Base-by-base conservation (phyloP, 1,140 invertebrate species). In the Drosophila biarmipes region DNA sequence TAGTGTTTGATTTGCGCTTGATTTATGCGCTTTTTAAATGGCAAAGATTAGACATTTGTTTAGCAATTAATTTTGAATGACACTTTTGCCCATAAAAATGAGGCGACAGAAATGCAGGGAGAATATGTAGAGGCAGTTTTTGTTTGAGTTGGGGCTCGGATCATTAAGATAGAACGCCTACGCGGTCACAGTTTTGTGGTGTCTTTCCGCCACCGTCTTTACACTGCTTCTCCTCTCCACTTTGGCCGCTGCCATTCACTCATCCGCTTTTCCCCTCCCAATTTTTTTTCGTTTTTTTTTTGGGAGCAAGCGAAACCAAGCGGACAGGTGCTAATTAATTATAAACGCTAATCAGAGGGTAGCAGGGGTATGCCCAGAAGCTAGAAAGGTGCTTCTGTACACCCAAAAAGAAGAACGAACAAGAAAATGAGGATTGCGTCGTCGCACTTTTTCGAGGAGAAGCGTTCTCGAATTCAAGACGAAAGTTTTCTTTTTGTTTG, bases 41-140 rank as follows among this genome's bases (percentile, higher is more conserved):
- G 72, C 84, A 87, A 87, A 87, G 84, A 87, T 87, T 87, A 87
- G 84, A 87, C 84, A 87, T 87, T 87, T 87, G 84, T 89, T 89
- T 79, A 80, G 84, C 84, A 87, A 87, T 87, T 87, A 82, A 87
- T 87, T 87, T 82, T 43, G 56, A 75, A 63, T 87, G 84, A 87
- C 84, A 87, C 78, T 87, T 66, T 56, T 66, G 69, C 62, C 69
- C 54, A 75, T 66, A 62, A 66, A 71, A 71, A 62, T 62, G 73
- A 80, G 78, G 56, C 68, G 54, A 58, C 58, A 62, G 43, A 31
- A 46, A 38, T n/a, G 34, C 34, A 24, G 14, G 29, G 40, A 29
- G 21, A 27, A 38, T 29, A 61, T 17, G 24, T 5, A 7, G 24
- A 24, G 24, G 5, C 2, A n/a, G 14, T 24, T 4, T 24, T 4